Conservation (phyloP, 2,888 invertebrate genomes). For the Ectropis crepuscularia region DNA sequence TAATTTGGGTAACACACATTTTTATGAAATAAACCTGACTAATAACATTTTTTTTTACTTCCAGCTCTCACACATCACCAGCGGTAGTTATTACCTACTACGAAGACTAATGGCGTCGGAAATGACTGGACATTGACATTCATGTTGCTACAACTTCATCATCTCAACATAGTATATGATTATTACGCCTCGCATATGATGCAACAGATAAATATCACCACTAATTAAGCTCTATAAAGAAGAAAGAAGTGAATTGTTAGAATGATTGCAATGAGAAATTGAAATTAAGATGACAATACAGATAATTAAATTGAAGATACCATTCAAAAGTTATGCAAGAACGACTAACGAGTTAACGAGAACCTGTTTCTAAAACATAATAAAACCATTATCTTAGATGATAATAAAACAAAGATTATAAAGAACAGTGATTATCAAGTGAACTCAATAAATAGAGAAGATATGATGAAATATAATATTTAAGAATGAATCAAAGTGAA, state of each 20-base stretch:
- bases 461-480: too few relatives aligned
- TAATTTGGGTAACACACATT: too few relatives aligned
- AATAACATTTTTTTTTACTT: slow-evolving; percentile 50
- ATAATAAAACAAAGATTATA: not conserved
- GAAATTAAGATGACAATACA: slow-evolving; percentile 25
- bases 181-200: slow-evolving; percentile 11
- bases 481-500: not conserved
- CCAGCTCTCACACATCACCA: slow-evolving; percentile 48
- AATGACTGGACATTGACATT: slow-evolving; percentile 41
- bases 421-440: not conserved
- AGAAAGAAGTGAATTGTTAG: slow-evolving; percentile 20
- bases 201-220: slow-evolving; percentile 11
- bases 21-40: not conserved
- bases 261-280: slow-evolving; percentile 24
- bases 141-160: slow-evolving; percentile 13
- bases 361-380: not conserved
- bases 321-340: slow-evolving; percentile 12
- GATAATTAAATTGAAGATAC: slow-evolving; percentile 24
- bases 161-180: not conserved
- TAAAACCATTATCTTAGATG: not conserved
- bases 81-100: slow-evolving; percentile 44
- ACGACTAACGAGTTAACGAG: slow-evolving; percentile 4
- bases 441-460: too few relatives aligned
- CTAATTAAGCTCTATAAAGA: slow-evolving; percentile 20
- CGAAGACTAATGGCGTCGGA: slow-evolving; percentile 46